phyloP scores from a whole-genome alignment of 2,888 invertebrate species.

The Yponomeuta sedellus region DNA sequence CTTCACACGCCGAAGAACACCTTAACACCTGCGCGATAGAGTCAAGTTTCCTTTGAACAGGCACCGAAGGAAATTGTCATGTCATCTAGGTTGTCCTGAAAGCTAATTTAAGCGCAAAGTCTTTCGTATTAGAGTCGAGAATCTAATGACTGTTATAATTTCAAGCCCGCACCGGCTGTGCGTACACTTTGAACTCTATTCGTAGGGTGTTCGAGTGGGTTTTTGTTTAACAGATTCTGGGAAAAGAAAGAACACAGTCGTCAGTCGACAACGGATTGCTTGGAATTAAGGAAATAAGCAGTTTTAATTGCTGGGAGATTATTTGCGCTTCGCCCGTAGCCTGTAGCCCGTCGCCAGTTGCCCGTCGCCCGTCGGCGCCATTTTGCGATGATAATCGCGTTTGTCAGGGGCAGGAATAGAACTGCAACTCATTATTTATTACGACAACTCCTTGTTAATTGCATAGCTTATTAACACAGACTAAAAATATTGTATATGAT shows the following conservation, averaged over 20 bases:
- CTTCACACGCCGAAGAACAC: slow-evolving; percentile 25
- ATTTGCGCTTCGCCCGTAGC: slow-evolving; percentile 43
- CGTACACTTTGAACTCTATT: not conserved
- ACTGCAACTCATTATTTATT: too few relatives aligned
- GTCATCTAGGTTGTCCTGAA: slow-evolving; percentile 1
- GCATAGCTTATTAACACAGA: too few relatives aligned
- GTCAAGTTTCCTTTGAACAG: slow-evolving; percentile 27
- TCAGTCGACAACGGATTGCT: slow-evolving; percentile 42
- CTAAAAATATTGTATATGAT: too few relatives aligned
- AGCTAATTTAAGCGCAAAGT: not conserved
- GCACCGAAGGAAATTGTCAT: not conserved
- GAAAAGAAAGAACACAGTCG: slow-evolving; percentile 37
- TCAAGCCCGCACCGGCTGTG: not conserved
- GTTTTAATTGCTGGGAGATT: slow-evolving; percentile 66
- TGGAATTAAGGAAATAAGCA: slow-evolving; percentile 72
- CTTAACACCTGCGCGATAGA: slow-evolving; percentile 27
- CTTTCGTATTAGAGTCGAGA: not conserved
- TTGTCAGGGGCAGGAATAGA: not conserved
- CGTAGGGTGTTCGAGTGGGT: not conserved
- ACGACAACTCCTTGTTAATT: too few relatives aligned
- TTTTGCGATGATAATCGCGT: slow-evolving; percentile 7
- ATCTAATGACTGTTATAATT: slow-evolving; percentile 2
- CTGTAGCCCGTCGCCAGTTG: too few relatives aligned
- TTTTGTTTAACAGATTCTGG: not conserved
- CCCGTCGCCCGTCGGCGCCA: slow-evolving; percentile 6